Evolutionary conservation across 2,888 invertebrate species (phyloP).

Genomic region (Trissonchulus sp.): DNA sequence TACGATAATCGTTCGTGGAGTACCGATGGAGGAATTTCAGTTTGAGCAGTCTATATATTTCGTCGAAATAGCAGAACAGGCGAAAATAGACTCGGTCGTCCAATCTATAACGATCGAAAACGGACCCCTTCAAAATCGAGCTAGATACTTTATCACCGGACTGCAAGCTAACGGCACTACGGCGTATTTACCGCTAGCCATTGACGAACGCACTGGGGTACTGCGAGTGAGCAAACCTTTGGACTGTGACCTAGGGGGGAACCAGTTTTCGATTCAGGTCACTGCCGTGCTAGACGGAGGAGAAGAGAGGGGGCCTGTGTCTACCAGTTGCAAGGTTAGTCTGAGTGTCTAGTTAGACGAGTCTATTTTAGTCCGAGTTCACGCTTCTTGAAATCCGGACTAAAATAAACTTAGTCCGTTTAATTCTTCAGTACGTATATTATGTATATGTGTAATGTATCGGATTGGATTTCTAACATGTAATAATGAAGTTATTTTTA

Average conservation of each 20-base stretch:
- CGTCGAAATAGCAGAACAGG: conserved; percentile 21
- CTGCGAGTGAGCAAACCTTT: not conserved
- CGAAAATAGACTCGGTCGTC: not conserved
- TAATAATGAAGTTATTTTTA: too few relatives aligned
- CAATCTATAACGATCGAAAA: not conserved
- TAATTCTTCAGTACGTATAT: too few relatives aligned
- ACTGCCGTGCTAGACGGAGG: too few relatives aligned
- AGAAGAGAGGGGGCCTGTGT: too few relatives aligned
- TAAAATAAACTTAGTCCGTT: too few relatives aligned
- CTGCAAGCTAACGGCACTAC: not conserved
- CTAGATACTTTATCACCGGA: not conserved
- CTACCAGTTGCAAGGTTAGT: too few relatives aligned
- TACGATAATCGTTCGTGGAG: not conserved
- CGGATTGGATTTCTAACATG: too few relatives aligned
- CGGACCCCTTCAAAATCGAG: not conserved
- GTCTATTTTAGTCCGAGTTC: too few relatives aligned
- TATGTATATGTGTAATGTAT: too few relatives aligned
- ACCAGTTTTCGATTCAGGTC: not conserved
- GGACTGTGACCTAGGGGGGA: conserved; percentile 2
- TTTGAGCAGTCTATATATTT: not conserved
- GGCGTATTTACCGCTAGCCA: not conserved
- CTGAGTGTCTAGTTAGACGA: too few relatives aligned
- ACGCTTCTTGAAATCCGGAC: too few relatives aligned
- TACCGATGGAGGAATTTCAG: not conserved
- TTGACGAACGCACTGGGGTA: not conserved